phyloP scores from a whole-genome alignment of 2,888 invertebrate species.

The Acanthococcus lagerstroemiae region DNA sequence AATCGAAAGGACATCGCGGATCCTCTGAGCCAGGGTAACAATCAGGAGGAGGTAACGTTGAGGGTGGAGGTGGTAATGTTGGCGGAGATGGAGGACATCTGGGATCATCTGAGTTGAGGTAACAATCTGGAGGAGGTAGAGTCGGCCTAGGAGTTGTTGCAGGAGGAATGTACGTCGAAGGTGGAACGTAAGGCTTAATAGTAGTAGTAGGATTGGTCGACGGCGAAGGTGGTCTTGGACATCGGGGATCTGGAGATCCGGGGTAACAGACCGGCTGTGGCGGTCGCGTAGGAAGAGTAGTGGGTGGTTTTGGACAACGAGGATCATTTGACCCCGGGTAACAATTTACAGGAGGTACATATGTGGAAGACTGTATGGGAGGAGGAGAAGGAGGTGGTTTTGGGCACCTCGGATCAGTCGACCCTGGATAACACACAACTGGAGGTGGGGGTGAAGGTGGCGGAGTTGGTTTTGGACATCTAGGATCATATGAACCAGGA shows the following conservation, averaged over 20 bases:
- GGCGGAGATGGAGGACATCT: slow-evolving; percentile 38
- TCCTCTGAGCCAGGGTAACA: slow-evolving; percentile 40
- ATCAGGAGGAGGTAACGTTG: slow-evolving; percentile 30
- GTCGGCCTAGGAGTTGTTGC: too few species aligned
- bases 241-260: slow-evolving; percentile 41
- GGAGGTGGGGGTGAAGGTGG: slow-evolving; percentile 39
- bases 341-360: slow-evolving; percentile 37
- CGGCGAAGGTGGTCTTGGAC: slow-evolving; percentile 35
- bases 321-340: slow-evolving; percentile 41
- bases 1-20: slow-evolving; percentile 39
- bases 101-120: slow-evolving; percentile 35
- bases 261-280: slow-evolving; percentile 37
- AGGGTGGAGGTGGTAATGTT: slow-evolving; percentile 33
- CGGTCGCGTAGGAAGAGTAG: slow-evolving; percentile 38
- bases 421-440: slow-evolving; percentile 40
- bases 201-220: slow-evolving; percentile 26
- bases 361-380: slow-evolving; percentile 39
- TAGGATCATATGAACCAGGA: slow-evolving; percentile 36
- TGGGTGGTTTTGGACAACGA: slow-evolving; percentile 38
- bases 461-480: slow-evolving; percentile 38
- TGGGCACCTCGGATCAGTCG: slow-evolving; percentile 41
- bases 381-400: slow-evolving; percentile 32
- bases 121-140: slow-evolving; percentile 18
- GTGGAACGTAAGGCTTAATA: background rate
- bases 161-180: background rate